Evolutionary conservation across 1,140 invertebrate species (phyloP), one percentile per base, ranked within the genome.

Genomic region (Pseudomyrmex dendroicus): DNA sequence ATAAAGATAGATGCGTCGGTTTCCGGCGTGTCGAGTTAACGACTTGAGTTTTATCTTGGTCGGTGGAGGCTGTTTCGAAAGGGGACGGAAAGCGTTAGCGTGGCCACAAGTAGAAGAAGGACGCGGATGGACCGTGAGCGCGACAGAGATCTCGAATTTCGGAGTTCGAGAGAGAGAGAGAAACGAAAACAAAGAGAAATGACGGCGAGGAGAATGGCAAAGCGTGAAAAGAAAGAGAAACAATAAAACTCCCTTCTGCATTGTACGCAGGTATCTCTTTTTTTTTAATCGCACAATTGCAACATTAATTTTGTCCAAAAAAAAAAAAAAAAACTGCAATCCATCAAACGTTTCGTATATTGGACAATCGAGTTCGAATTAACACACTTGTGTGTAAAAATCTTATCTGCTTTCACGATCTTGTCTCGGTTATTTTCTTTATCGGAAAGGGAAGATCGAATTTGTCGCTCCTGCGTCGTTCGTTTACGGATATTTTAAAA

Each of bases 11-110:
- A 93, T 90, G 91, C 87, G 84, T 86, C 88, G 87, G 91, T 93
- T 94, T 94, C 93, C 93, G 93, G 92, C 89, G 91, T 93, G 90
- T 90, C 87, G 92, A 93, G 91, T 93, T 93, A 93, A 93, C 91
- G 91, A 94, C 91, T 93, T 87, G 89, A 90, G 84, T 87, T 91
- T 91, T 91, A 90, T 93, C 83, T 86, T 35, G 35, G 86, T 91
- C 89, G 86, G 86, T 64, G 44, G 20, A 17, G 57, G 17, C 73
- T 88, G 84, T 73, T 72, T 83, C 57, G 54, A n/a, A 15, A 8
- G 35, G 44, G 66, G 52, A 68, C 44, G 63, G 20, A 50, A 61
- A 48, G 72, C 74, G 35, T 35, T 35, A 35, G 5, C 25, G 20
- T 52, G 57, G 25, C 76, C 78, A 78, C 63, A 12, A 68, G 61